These are phyloP conservation scores for Hecatera dysodea DNA, from an alignment of 2,888 invertebrate species.

Conservation along the genomic window DNA sequence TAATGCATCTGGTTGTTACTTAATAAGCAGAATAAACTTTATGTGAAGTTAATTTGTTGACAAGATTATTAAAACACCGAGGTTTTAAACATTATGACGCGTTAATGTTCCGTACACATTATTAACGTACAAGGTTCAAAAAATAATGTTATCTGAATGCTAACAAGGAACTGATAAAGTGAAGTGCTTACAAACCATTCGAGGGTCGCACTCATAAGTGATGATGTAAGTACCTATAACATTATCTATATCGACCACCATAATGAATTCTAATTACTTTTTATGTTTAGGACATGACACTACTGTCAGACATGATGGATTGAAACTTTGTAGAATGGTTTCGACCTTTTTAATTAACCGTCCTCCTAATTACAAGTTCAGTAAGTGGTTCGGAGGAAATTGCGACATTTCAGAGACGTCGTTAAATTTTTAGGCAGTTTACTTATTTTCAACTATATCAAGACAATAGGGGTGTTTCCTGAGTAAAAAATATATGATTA, in stretches of 20 bases:
- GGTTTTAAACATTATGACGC: conserved; percentile 31
- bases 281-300: conserved; percentile 41
- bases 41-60: conserved; percentile 7
- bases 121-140: conserved; percentile 57
- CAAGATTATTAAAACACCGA: conserved; percentile 26
- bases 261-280: conserved; percentile 67
- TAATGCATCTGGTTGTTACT: background rate
- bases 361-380: conserved; percentile 19
- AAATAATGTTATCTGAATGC: conserved; percentile 62
- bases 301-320: conserved; percentile 29
- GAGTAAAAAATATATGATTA: too few relatives aligned
- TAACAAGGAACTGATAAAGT: conserved; percentile 64
- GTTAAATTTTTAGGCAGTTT: conserved; percentile 22
- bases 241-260: conserved; percentile 62
- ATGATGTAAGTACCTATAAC: conserved; percentile 52
- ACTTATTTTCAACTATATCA: background rate
- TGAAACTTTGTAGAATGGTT: background rate
- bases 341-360: conserved; percentile 21
- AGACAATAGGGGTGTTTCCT: too few relatives aligned
- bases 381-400: conserved; percentile 16
- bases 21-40: conserved; percentile 7
- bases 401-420: conserved; percentile 6
- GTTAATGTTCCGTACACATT: conserved; percentile 31
- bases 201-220: conserved; percentile 45
- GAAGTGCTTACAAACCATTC: conserved; percentile 47